A percentile compares a stretch with the other conserved stretches of the same genome.
These are phyloP conservation scores for Onthophagus taurus DNA, from an alignment of 1,140 invertebrate species.

Conservation along the genomic window DNA sequence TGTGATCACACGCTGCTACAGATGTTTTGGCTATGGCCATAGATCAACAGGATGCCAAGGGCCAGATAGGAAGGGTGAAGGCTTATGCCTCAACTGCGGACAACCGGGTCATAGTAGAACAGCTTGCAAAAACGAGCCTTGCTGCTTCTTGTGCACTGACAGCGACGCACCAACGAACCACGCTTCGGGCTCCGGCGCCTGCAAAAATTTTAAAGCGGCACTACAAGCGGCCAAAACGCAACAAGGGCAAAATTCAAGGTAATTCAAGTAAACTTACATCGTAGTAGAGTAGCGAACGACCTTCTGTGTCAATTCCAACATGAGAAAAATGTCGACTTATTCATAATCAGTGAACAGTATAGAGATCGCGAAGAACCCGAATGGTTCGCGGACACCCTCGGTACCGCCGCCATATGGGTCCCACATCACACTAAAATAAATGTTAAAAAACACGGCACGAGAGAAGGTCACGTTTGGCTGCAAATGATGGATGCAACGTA, in stretches of 20 bases:
- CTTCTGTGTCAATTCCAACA: neutral
- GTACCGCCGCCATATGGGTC: conserved; percentile 4
- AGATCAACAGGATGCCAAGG: too few relatives aligned
- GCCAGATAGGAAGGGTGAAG: too few relatives aligned
- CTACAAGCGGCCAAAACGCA: neutral
- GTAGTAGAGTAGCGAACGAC: neutral
- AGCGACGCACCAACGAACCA: neutral
- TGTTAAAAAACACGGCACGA: neutral
- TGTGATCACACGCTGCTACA: too few relatives aligned
- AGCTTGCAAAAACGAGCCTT: neutral
- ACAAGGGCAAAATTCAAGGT: neutral
- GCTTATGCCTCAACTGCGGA: too few relatives aligned
- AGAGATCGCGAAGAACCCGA: neutral
- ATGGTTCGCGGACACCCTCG: neutral
- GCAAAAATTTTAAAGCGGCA: neutral
- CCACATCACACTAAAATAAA: neutral
- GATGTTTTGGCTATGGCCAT: too few relatives aligned
- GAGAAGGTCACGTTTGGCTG: neutral
- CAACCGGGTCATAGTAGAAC: too few relatives aligned
- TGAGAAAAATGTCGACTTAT: neutral
- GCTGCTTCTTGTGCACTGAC: conserved; percentile 2
- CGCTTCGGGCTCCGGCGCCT: neutral
- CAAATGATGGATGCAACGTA: neutral
- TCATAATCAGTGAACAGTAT: conserved; percentile 2
- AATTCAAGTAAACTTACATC: neutral